A percentile compares a stretch with the other conserved stretches of the same genome.
These are phyloP conservation scores for Toxostoma redivivum DNA, from an alignment of 2,113 vertebrate species.

Conservation along the genomic window DNA sequence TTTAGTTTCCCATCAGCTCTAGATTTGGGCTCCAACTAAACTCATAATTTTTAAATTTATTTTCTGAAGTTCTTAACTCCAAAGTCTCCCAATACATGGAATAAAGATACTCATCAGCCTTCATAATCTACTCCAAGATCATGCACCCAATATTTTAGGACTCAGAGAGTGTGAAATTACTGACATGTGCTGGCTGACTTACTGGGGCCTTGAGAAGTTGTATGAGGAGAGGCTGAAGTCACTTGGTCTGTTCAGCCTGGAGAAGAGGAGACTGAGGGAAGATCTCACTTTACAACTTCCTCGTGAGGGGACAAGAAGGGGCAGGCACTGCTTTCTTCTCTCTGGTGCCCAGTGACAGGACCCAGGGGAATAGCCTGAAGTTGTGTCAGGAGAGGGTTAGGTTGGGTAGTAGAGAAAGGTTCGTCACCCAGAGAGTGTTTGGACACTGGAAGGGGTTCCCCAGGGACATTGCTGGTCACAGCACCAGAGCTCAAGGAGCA, in stretches of 20 bases:
- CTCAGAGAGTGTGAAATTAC: neutral
- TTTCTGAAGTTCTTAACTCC: neutral
- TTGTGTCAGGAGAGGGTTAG: neutral
- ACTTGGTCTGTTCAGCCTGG: neutral
- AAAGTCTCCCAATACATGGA: neutral
- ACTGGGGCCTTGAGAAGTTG: neutral
- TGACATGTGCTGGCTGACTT: neutral
- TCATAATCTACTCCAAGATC: neutral
- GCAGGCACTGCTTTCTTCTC: neutral
- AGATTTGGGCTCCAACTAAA: neutral
- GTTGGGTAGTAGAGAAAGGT: neutral
- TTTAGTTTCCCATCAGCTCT: neutral
- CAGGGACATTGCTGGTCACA: neutral
- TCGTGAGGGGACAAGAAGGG: fast-evolving
- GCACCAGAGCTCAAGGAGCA: neutral
- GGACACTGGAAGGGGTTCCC: neutral
- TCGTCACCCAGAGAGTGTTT: fast-evolving
- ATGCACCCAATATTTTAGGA: neutral
- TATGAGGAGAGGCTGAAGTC: neutral
- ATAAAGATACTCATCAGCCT: neutral
- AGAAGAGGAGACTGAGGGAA: neutral
- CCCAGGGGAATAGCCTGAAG: neutral
- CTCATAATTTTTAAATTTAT: neutral
- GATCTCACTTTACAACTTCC: neutral
- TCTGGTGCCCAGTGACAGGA: neutral